A percentile compares a stretch with the other conserved stretches of the same genome.
These are phyloP conservation scores for Crossocerus cetratus DNA, from an alignment of 2,888 invertebrate genomes.

Conservation along the genomic window DNA sequence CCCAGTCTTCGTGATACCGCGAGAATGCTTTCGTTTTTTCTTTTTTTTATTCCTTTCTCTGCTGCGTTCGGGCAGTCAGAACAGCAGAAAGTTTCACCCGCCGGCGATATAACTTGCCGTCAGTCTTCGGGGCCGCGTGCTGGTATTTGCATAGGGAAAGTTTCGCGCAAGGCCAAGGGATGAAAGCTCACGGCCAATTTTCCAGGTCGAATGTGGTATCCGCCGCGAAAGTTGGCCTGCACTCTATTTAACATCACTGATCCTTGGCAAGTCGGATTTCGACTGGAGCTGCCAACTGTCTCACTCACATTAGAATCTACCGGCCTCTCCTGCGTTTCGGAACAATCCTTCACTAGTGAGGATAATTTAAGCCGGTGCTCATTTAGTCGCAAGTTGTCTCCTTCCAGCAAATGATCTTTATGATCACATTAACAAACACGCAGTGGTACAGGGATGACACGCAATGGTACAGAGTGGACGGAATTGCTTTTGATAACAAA, in stretches of 20 bases:
- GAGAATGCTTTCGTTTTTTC: not conserved
- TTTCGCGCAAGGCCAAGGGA: constrained; percentile 30
- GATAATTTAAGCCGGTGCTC: too few relatives aligned
- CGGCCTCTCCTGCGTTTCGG: too few relatives aligned
- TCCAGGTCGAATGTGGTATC: not conserved
- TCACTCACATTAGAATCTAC: too few relatives aligned
- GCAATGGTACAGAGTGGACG: too few relatives aligned
- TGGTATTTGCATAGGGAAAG: constrained; percentile 44
- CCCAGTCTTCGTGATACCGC: constrained; percentile 17
- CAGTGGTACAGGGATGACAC: too few relatives aligned
- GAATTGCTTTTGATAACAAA: too few relatives aligned
- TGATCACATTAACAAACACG: too few relatives aligned
- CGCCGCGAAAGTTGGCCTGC: constrained; percentile 17
- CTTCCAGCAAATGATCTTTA: too few relatives aligned
- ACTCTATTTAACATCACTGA: constrained; percentile 19
- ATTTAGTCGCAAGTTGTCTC: too few relatives aligned
- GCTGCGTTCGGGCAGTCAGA: constrained; percentile 11
- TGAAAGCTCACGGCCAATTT: constrained; percentile 36
- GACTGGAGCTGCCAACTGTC: too few relatives aligned
- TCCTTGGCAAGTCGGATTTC: not conserved
- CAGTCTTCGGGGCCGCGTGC: constrained; percentile 32
- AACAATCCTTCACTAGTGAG: too few relatives aligned
- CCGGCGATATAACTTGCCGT: constrained; percentile 29
- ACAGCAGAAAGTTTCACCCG: constrained; percentile 27
- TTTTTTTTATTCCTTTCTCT: constrained; percentile 19